Conservation (phyloP, 2,797 vertebrate species). For the Meriones psammophilus region DNA sequence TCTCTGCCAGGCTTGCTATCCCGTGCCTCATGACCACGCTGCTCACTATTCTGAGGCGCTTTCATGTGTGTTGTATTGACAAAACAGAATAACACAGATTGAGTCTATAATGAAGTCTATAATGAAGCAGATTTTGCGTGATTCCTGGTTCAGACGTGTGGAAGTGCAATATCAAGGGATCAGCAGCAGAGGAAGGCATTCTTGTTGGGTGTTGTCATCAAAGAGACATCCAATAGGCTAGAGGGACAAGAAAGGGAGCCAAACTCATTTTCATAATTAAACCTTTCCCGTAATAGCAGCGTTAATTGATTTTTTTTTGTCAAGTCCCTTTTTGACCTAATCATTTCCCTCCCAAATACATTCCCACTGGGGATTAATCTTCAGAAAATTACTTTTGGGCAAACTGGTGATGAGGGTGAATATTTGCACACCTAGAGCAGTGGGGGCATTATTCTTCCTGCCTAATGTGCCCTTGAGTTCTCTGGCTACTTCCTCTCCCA, state of each 20-base stretch:
- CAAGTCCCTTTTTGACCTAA: not conserved
- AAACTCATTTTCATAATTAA: not conserved
- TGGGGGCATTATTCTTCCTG: not conserved
- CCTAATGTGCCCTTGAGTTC: not conserved
- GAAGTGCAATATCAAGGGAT: not conserved
- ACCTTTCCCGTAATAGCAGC: too few species aligned
- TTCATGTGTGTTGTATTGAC: not conserved
- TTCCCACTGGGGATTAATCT: not conserved
- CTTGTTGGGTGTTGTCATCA: rapidly evolving
- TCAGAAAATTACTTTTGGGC: not conserved
- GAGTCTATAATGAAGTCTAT: too few species aligned
- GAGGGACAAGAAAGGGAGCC: not conserved
- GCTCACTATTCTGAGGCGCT: not conserved
- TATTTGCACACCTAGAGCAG: not conserved
- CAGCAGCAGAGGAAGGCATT: not conserved
- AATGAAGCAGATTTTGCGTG: not conserved
- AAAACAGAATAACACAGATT: not conserved
- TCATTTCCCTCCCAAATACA: not conserved
- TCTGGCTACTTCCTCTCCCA: not conserved
- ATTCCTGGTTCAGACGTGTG: not conserved
- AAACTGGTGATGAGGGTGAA: not conserved
- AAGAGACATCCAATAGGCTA: not conserved
- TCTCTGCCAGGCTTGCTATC: not conserved
- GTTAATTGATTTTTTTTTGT: not conserved
- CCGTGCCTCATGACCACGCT: not conserved